Evolutionary conservation across 1,140 invertebrate genomes (phyloP).

Genomic region (Tyrophagus putrescentiae): DNA sequence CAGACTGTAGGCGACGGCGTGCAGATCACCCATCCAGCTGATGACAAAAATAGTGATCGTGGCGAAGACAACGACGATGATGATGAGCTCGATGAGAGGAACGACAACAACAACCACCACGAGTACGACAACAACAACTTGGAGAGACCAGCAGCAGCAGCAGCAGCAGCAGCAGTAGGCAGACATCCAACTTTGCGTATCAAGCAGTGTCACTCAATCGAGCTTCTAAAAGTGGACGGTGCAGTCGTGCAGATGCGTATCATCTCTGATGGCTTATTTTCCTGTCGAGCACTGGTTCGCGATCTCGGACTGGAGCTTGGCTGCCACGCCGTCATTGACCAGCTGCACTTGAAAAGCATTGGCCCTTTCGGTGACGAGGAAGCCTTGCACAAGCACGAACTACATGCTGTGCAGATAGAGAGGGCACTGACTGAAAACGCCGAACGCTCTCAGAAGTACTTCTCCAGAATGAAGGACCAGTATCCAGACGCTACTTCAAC

Average conservation of each 20-base stretch:
- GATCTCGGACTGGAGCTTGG: slow-evolving; percentile 9
- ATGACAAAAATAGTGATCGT: background rate
- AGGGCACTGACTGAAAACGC: background rate
- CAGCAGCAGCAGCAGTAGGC: background rate
- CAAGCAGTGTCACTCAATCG: slow-evolving; percentile 11
- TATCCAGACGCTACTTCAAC: background rate
- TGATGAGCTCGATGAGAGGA: background rate
- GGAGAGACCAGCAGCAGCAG: no score
- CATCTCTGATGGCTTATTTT: slow-evolving; percentile 4
- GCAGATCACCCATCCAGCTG: background rate
- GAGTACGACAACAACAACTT: no score
- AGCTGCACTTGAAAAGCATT: background rate
- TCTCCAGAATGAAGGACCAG: background rate
- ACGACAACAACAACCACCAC: background rate
- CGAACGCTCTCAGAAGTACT: background rate
- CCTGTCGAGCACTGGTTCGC: slow-evolving; percentile 9
- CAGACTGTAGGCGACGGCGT: no score
- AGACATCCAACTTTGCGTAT: background rate
- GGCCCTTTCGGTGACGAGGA: background rate
- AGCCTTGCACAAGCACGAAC: slow-evolving; percentile 4
- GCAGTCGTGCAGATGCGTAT: background rate
- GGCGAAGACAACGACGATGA: background rate
- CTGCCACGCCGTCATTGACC: background rate
- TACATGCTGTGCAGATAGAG: slow-evolving; percentile 11
- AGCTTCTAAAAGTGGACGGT: background rate